phyloP scores from a whole-genome alignment of 2,113 vertebrate genomes.

The Excalfactoria chinensis region DNA sequence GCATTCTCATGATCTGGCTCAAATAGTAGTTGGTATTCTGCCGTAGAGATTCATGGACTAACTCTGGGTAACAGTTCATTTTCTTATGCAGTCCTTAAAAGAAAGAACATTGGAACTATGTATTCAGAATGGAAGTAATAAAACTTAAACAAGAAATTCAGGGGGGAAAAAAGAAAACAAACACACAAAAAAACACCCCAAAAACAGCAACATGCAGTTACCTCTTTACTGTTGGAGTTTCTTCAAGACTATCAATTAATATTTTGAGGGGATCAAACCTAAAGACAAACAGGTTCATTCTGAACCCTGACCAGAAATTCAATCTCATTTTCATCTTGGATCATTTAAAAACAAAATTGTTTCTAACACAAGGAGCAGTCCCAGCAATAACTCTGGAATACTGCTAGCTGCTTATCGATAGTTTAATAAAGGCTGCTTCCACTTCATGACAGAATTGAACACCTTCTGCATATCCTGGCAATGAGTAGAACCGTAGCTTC shows the following conservation, averaged over 20 bases:
- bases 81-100: not conserved
- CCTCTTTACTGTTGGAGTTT: not conserved
- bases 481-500: accelerated
- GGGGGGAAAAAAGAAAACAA: too few relatives aligned
- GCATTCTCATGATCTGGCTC: not conserved
- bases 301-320: not conserved
- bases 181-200: too few relatives aligned
- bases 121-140: not conserved
- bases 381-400: not conserved
- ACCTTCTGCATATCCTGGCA: accelerated
- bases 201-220: not conserved
- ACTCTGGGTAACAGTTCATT: not conserved
- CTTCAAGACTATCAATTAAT: not conserved
- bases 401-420: not conserved
- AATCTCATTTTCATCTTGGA: not conserved
- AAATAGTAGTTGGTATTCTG: not conserved
- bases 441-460: not conserved
- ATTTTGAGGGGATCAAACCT: too few relatives aligned
- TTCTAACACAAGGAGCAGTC: not conserved
- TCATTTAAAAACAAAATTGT: not conserved
- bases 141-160: not conserved
- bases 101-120: not conserved
- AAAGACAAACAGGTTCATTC: not conserved
- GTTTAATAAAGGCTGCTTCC: not conserved
- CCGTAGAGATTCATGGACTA: not conserved